phyloP scores from a whole-genome alignment of 2,113 vertebrate genomes.

The Syngnathus scovelli region DNA sequence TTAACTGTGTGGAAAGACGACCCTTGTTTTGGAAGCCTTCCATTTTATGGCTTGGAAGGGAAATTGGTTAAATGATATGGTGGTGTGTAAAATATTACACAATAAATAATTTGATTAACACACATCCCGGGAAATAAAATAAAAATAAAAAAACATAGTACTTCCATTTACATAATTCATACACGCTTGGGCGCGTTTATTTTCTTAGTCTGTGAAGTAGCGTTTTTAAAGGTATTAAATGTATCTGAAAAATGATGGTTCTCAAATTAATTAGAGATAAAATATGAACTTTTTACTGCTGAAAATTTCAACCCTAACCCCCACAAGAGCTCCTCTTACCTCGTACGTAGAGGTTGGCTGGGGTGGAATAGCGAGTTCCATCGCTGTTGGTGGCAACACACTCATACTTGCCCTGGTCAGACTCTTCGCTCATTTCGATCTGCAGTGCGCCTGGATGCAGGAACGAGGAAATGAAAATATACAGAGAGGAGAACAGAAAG shows the following conservation, averaged over 20 bases:
- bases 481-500: conserved; percentile 30
- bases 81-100: not conserved
- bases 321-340: conserved; percentile 71
- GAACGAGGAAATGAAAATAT: conserved; percentile 23
- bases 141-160: not conserved
- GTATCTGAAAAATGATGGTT: too few species aligned
- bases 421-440: conserved; percentile 98
- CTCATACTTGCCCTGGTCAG: conserved; percentile 99
- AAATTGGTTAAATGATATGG: conserved; percentile 12
- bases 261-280: too few species aligned
- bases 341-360: conserved; percentile 98
- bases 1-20: conserved; percentile 11
- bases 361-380: conserved; percentile 96
- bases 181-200: not conserved
- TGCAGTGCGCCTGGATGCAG: conserved; percentile 87
- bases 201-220: not conserved
- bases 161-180: not conserved
- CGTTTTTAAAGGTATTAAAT: too few species aligned
- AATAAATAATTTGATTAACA: conserved; percentile 1
- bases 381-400: conserved; percentile 99
- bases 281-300: too few species aligned
- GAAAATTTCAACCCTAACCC: too few species aligned
- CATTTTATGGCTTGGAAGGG: conserved; percentile 18
- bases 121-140: not conserved
- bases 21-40: conserved; percentile 14